These are phyloP conservation scores for Protonibea diacanthus DNA, from an alignment of 2,797 vertebrate species.

Conservation along the genomic window DNA sequence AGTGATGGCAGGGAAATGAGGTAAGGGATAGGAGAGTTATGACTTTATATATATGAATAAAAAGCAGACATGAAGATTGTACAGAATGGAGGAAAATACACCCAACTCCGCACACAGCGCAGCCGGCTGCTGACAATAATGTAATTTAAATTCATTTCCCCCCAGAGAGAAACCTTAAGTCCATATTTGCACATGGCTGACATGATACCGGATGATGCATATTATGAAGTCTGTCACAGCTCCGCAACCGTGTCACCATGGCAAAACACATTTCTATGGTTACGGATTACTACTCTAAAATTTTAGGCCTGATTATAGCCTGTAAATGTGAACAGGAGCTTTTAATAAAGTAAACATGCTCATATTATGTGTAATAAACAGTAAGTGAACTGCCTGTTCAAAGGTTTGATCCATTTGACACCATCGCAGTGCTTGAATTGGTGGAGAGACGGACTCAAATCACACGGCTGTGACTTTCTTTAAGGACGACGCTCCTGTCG, in stretches of 20 bases:
- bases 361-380: not conserved
- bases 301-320: not conserved
- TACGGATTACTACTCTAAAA: not conserved
- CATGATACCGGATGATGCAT: not conserved
- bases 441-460: not conserved
- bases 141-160: not conserved
- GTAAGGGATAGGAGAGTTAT: too few relatives aligned
- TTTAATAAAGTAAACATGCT: not conserved
- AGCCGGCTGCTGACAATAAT: not conserved
- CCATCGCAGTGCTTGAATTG: not conserved
- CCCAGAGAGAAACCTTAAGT: not conserved
- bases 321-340: not conserved
- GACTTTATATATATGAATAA: too few relatives aligned
- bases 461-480: not conserved
- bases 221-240: not conserved
- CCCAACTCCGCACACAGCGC: not conserved
- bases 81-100: not conserved
- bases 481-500: not conserved
- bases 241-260: not conserved
- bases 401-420: not conserved
- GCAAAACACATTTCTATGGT: conserved; percentile 28
- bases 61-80: not conserved
- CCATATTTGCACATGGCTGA: conserved; percentile 7
- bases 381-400: not conserved
- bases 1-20: too few relatives aligned